Conservation (phyloP, 1,140 invertebrate genomes). For the Andrena cerasifolii region DNA sequence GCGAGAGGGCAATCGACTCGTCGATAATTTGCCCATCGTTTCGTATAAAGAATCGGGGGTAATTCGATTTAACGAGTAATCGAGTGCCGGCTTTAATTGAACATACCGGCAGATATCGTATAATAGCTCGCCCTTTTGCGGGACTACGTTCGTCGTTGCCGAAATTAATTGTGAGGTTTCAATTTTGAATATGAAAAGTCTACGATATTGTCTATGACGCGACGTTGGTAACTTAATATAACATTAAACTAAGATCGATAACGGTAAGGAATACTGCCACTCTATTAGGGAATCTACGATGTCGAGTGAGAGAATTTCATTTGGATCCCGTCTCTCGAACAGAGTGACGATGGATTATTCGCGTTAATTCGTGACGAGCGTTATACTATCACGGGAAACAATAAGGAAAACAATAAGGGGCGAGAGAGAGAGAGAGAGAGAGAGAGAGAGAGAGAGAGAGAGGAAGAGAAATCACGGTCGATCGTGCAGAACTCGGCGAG, state of each 20-base stretch:
- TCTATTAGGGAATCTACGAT: slow-evolving; percentile 43
- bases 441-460: neutral
- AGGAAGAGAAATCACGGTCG: slow-evolving; percentile 18
- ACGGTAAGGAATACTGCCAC: slow-evolving; percentile 55
- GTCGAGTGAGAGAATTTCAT: slow-evolving; percentile 30
- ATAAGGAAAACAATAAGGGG: neutral
- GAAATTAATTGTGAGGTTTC: neutral
- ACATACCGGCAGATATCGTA: no score
- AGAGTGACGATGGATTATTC: neutral
- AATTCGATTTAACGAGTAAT: neutral
- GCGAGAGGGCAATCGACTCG: neutral
- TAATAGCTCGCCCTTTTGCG: neutral
- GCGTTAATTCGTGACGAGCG: neutral
- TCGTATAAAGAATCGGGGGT: neutral
- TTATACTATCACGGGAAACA: neutral
- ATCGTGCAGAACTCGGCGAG: slow-evolving; percentile 36
- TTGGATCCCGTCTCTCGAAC: slow-evolving; percentile 7
- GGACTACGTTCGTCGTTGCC: neutral
- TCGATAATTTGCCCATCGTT: neutral
- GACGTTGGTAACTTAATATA: slow-evolving; percentile 49
- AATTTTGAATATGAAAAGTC: slow-evolving; percentile 48
- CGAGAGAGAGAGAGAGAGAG: neutral
- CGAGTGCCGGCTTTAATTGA: no score
- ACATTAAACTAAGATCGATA: slow-evolving; percentile 47
- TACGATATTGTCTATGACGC: slow-evolving; percentile 49